Conservation (phyloP, 1,140 invertebrate genomes). For the Drosophila bipectinata region DNA sequence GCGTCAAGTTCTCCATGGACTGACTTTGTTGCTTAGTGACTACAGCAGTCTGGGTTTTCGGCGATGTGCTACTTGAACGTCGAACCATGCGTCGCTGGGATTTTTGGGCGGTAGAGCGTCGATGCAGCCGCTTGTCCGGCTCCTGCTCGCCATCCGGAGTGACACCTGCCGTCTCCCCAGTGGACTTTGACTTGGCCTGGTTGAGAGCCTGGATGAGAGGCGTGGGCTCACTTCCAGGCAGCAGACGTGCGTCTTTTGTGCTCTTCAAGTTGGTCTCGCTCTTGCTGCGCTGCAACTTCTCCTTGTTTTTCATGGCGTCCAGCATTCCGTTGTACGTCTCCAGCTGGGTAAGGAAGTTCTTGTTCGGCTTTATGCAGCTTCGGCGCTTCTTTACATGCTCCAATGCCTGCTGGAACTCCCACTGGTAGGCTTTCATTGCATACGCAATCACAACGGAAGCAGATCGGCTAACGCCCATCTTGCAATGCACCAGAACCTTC, state of each 20-base stretch:
- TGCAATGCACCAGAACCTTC: constrained; percentile 98
- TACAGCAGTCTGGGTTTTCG: constrained; percentile 76
- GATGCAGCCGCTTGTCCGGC: constrained; percentile 55
- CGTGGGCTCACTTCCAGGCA: constrained; percentile 87
- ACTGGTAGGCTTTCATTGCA: constrained; percentile 98
- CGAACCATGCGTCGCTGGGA: constrained; percentile 69
- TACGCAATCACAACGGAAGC: constrained; percentile 99
- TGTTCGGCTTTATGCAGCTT: constrained; percentile 97
- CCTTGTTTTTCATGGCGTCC: constrained; percentile 97
- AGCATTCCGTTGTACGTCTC: constrained; percentile 98
- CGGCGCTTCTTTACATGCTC: constrained; percentile 95
- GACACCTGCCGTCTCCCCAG: constrained; percentile 21
- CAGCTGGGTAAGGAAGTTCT: constrained; percentile 96
- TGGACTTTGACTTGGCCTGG: constrained; percentile 80
- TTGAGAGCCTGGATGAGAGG: constrained; percentile 86
- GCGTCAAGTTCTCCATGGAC: constrained; percentile 87
- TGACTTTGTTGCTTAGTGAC: constrained; percentile 83
- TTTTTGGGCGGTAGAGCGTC: constrained; percentile 69
- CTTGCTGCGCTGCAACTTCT: constrained; percentile 95
- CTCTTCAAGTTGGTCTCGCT: constrained; percentile 95
- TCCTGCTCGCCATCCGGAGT: constrained; percentile 33
- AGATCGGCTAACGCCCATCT: constrained; percentile 99
- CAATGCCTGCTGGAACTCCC: constrained; percentile 95
- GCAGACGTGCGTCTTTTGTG: constrained; percentile 82
- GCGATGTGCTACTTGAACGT: constrained; percentile 81